Percentiles rank a stretch among this genome's conserved stretches.
Evolutionary conservation across 2,797 vertebrate species (phyloP).

Genomic region (Anguilla obscura): DNA sequence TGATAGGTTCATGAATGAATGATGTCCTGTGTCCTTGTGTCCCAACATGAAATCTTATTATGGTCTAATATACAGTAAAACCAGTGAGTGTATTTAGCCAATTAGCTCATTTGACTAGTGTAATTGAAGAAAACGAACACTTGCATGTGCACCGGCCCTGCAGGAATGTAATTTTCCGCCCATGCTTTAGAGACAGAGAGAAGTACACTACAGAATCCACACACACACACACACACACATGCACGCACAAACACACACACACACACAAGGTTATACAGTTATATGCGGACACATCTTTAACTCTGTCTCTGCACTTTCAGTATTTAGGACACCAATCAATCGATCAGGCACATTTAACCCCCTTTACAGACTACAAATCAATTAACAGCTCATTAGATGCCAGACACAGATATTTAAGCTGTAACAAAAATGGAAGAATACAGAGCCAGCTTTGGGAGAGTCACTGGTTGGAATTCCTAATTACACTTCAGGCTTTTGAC

Average conservation of each 20-base stretch:
- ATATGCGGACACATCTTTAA: neutral
- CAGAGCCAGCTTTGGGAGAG: neutral
- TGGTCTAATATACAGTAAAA: no score
- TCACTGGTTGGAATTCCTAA: neutral
- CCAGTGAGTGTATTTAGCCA: no score
- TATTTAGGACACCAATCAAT: neutral
- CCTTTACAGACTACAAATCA: constrained; percentile 1
- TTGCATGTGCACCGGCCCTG: no score
- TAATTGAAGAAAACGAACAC: no score
- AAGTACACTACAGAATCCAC: no score
- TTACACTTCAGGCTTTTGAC: neutral
- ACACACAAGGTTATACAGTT: neutral
- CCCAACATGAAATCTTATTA: no score
- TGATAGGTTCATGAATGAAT: no score
- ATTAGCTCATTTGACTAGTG: no score
- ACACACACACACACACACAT: neutral
- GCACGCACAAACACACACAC: neutral
- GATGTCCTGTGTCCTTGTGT: no score
- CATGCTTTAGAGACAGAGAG: neutral
- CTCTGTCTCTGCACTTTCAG: neutral
- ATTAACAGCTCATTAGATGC: neutral
- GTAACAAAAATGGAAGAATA: neutral
- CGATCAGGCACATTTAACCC: neutral
- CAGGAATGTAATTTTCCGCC: no score
- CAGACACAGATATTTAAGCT: neutral